Evolutionary conservation across 1,140 invertebrate genomes (phyloP).

Genomic region (Pseudomyrmex dendroicus): DNA sequence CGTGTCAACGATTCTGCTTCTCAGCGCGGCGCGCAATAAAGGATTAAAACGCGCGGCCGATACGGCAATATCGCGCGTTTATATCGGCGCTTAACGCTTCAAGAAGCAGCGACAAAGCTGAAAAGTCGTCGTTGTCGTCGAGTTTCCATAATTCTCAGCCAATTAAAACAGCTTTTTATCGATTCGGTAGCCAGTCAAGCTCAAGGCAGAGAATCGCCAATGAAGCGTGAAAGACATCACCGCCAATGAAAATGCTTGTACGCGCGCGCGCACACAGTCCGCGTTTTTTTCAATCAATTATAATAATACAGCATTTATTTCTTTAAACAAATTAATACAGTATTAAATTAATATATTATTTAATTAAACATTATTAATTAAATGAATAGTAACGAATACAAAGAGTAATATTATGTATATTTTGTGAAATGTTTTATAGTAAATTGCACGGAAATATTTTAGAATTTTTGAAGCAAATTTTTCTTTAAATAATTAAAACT

Average conservation of each 20-base stretch:
- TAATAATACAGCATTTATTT: conserved; percentile 43
- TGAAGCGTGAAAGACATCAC: conserved; percentile 16
- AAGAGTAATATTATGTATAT: background rate
- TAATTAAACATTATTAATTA: too few species aligned
- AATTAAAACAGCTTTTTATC: conserved; percentile 62
- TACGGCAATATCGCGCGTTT: conserved; percentile 53
- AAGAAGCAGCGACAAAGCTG: conserved; percentile 39
- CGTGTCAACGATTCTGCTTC: conserved; percentile 43
- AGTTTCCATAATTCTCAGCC: conserved; percentile 50
- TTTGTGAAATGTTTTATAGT: background rate
- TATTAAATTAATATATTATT: too few species aligned
- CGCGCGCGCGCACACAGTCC: background rate
- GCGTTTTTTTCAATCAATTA: conserved; percentile 31
- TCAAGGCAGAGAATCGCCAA: background rate
- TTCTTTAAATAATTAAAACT: conserved; percentile 12
- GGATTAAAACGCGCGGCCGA: conserved; percentile 41
- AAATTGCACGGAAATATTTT: background rate
- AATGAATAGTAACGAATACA: background rate
- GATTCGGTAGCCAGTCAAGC: conserved; percentile 16
- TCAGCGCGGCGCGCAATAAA: conserved; percentile 36
- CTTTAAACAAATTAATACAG: background rate
- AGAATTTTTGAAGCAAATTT: background rate
- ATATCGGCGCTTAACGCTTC: conserved; percentile 58
- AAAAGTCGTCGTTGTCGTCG: conserved; percentile 43
- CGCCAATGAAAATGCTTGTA: conserved; percentile 19